Evolutionary conservation across 2,797 vertebrate species (phyloP).

Genomic region (Muraenolepis orangiensis): DNA sequence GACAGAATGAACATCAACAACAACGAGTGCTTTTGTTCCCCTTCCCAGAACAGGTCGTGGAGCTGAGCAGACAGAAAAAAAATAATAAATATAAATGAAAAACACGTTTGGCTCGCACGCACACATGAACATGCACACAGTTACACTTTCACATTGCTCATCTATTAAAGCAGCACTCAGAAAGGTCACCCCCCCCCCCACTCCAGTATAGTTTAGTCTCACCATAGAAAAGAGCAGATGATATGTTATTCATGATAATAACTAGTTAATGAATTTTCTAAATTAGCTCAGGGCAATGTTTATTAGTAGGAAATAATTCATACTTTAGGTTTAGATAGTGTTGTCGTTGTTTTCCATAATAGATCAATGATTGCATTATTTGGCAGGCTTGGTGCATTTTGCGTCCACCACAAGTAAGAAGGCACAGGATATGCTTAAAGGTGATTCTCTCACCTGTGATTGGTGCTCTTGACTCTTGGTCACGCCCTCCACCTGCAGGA

Average conservation of each 20-base stretch:
- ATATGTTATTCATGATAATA: background rate
- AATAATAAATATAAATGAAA: constrained; percentile 57
- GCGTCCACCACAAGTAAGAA: background rate
- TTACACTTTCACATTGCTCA: background rate
- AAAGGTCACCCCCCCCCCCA: background rate
- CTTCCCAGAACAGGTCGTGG: constrained; percentile 35
- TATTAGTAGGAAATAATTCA: background rate
- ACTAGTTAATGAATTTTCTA: background rate
- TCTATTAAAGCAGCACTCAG: background rate
- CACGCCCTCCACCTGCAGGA: constrained; percentile 87
- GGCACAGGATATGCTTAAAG: background rate
- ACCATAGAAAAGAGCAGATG: background rate
- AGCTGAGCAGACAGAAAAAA: constrained; percentile 37
- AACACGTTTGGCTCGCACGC: constrained; percentile 17
- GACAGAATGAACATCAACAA: background rate
- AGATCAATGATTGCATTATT: background rate
- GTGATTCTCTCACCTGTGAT: constrained; percentile 75
- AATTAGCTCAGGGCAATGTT: background rate
- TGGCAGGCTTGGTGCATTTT: background rate
- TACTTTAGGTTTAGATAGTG: background rate
- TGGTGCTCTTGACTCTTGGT: constrained; percentile 75
- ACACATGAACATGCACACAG: background rate
- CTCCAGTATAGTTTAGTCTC: background rate
- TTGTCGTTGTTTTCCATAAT: background rate
- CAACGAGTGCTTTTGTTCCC: constrained; percentile 31